A percentile compares a stretch with the other conserved stretches of the same genome.
These are phyloP conservation scores for Drosophila arizonae DNA, from an alignment of 1,140 invertebrate genomes.

Conservation along the genomic window DNA sequence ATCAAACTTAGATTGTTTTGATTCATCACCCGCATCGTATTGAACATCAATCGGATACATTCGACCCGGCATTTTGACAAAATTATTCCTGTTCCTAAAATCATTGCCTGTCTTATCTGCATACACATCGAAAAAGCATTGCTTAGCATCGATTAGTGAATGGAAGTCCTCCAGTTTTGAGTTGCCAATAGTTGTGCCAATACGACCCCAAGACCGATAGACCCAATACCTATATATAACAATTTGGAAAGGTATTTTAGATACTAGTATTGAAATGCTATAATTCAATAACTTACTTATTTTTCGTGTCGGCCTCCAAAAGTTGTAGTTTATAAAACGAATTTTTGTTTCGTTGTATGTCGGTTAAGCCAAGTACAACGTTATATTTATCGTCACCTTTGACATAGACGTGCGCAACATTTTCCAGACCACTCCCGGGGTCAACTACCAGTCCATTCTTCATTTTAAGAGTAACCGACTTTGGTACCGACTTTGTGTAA, in stretches of 20 bases:
- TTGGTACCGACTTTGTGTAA: slow-evolving; percentile 87
- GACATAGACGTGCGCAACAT: slow-evolving; percentile 91
- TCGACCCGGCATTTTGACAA: slow-evolving; percentile 90
- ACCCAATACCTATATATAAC: slow-evolving; percentile 88
- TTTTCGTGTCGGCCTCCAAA: slow-evolving; percentile 88
- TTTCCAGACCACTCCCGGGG: slow-evolving; percentile 92
- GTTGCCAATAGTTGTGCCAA: slow-evolving; percentile 95
- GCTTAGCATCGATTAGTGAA: slow-evolving; percentile 85
- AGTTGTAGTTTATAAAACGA: slow-evolving; percentile 98
- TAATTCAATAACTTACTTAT: slow-evolving; percentile 83
- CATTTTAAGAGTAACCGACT: slow-evolving; percentile 89
- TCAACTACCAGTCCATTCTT: slow-evolving; percentile 95
- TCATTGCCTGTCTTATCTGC: slow-evolving; percentile 93
- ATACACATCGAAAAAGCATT: slow-evolving; percentile 88
- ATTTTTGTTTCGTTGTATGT: slow-evolving; percentile 94
- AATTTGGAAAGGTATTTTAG: slow-evolving; percentile 1
- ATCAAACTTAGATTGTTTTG: slow-evolving; percentile 26
- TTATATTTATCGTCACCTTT: slow-evolving; percentile 88
- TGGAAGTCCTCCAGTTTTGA: slow-evolving; percentile 88
- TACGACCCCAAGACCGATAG: slow-evolving; percentile 96
- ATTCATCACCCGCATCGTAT: slow-evolving; percentile 85
- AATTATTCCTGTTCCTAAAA: slow-evolving; percentile 88
- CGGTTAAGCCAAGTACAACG: slow-evolving; percentile 91
- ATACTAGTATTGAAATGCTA: not conserved
- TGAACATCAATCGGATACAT: slow-evolving; percentile 97